Percentiles rank a stretch among this genome's conserved stretches.
phyloP scores from a whole-genome alignment of 2,113 vertebrate genomes.

The Mungos mungo region DNA sequence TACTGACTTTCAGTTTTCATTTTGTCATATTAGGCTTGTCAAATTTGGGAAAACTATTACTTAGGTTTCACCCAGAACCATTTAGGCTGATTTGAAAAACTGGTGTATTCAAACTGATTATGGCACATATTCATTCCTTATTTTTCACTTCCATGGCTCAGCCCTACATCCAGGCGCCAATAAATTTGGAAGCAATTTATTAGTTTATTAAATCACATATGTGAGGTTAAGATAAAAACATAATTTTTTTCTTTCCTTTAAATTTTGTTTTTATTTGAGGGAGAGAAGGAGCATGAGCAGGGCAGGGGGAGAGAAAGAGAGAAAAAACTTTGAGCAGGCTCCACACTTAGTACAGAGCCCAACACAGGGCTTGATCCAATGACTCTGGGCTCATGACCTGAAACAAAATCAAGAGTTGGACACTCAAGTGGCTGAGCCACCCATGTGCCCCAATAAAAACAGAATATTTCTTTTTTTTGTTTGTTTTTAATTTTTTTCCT shows the following conservation, averaged over 20 bases:
- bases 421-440: no score
- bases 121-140: neutral
- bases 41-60: conserved; percentile 71
- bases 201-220: neutral
- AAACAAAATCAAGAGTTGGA: no score
- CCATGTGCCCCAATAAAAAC: neutral
- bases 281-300: no score
- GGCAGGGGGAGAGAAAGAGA: no score
- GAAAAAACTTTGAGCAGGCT: no score
- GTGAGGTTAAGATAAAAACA: neutral
- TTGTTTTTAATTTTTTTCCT: no score
- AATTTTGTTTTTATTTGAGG: no score
- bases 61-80: conserved; percentile 63
- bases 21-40: conserved; percentile 72
- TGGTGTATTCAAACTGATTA: conserved; percentile 41
- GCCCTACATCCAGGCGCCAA: neutral
- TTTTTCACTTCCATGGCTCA: conserved; percentile 8
- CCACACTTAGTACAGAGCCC: no score
- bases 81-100: conserved; percentile 67
- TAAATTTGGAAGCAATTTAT: neutral
- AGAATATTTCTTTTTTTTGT: neutral
- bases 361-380: no score
- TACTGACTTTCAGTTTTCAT: conserved; percentile 66
- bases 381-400: no score
- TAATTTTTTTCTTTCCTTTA: neutral